A percentile compares a stretch with the other conserved stretches of the same genome.
These are phyloP conservation scores for Pangasius krempfi DNA, from an alignment of 2,797 vertebrate genomes.

Conservation along the genomic window DNA sequence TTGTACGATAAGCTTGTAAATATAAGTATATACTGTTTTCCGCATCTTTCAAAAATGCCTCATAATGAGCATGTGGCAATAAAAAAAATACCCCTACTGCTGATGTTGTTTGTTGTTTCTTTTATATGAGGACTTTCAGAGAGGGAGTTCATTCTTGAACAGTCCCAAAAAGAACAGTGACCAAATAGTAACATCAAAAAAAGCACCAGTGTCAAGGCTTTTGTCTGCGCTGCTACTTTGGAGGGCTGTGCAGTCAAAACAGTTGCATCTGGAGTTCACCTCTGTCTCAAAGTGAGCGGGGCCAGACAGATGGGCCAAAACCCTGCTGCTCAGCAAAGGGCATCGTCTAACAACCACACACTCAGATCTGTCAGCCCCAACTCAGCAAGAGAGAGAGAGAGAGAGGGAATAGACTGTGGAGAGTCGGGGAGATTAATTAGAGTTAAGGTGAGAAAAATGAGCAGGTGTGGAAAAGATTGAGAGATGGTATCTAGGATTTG, in stretches of 20 bases:
- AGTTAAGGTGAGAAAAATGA: constrained; percentile 36
- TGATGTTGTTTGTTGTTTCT: neutral
- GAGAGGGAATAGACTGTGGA: constrained; percentile 33
- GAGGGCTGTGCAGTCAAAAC: constrained; percentile 41
- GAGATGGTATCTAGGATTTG: constrained; percentile 31
- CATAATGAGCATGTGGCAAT: neutral
- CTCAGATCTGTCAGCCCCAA: constrained; percentile 49
- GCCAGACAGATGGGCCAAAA: constrained; percentile 57
- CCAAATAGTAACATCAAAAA: constrained; percentile 39
- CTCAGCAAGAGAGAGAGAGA: constrained; percentile 40
- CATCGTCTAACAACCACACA: constrained; percentile 57
- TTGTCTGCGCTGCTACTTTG: constrained; percentile 45
- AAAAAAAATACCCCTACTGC: too few species aligned
- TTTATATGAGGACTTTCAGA: neutral
- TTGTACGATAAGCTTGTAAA: neutral
- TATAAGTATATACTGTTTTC: neutral
- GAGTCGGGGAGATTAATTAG: constrained; percentile 56
- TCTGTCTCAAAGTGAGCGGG: constrained; percentile 53
- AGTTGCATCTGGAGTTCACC: constrained; percentile 49
- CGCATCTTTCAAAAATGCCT: neutral
- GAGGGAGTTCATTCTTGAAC: neutral
- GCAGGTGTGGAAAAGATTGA: constrained; percentile 45
- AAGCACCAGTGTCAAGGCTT: constrained; percentile 27
- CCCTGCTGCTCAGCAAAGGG: constrained; percentile 57
- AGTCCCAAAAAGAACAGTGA: constrained; percentile 32